These are phyloP conservation scores for Cercocebus atys DNA, from an alignment of 2,113 vertebrate genomes.

Conservation along the genomic window DNA sequence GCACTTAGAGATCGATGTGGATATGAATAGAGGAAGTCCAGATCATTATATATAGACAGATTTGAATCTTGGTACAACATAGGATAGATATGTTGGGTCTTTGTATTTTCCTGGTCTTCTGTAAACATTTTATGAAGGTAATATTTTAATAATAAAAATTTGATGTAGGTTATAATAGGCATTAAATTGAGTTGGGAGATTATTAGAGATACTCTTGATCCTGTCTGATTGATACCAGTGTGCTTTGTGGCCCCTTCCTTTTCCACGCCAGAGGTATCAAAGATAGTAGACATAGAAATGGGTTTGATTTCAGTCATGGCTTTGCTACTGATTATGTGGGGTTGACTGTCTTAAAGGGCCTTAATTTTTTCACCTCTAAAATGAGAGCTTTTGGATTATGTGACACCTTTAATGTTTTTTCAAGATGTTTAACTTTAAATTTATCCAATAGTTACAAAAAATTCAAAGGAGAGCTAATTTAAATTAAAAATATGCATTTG, in stretches of 20 bases:
- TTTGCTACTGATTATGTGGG: not conserved
- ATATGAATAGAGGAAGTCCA: not conserved
- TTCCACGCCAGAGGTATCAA: not conserved
- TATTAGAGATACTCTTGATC: not conserved
- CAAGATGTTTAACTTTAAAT: not conserved
- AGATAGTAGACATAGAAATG: not conserved
- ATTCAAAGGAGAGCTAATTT: slow-evolving; percentile 39
- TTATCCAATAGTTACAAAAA: slow-evolving; percentile 6
- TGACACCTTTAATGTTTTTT: slow-evolving; percentile 28
- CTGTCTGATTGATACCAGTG: not conserved
- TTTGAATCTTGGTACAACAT: not conserved
- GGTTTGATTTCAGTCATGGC: not conserved
- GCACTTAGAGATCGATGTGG: not conserved
- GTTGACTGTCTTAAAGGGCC: not conserved
- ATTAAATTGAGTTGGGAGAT: slow-evolving; percentile 6
- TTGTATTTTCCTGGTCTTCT: slow-evolving; percentile 14
- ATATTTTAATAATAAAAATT: slow-evolving; percentile 21
- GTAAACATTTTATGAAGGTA: slow-evolving; percentile 5
- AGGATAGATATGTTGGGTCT: not conserved
- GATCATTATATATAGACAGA: not conserved
- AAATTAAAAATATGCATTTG: slow-evolving; percentile 29
- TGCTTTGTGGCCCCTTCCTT: not conserved
- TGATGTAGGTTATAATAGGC: not conserved
- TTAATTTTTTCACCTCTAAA: slow-evolving; percentile 19
- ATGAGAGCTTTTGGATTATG: slow-evolving; percentile 40